Conservation (phyloP, 2,888 invertebrate genomes). For the Apoda limacodes region DNA sequence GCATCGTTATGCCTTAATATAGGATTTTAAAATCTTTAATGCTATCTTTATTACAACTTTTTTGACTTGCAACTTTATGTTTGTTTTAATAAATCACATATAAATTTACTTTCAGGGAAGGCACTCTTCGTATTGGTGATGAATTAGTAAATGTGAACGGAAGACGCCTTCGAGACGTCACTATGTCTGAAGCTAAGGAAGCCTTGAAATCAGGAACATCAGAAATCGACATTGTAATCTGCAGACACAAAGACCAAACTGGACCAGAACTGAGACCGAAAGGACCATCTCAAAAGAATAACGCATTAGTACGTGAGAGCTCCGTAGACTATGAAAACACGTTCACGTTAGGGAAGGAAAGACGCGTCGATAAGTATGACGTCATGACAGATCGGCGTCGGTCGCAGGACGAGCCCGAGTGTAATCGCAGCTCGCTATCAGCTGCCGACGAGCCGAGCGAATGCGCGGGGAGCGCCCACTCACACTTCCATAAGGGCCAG, state of each 20-base stretch:
- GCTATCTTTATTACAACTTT: no score
- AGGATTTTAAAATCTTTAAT: no score
- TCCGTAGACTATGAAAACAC: conserved; percentile 79
- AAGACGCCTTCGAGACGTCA: conserved; percentile 73
- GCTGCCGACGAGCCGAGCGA: conserved; percentile 50
- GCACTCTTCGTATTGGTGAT: conserved; percentile 75
- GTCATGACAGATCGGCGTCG: conserved; percentile 79
- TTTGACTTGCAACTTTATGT: no score
- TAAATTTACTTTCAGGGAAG: no score
- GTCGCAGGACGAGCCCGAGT: conserved; percentile 62
- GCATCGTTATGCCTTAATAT: no score
- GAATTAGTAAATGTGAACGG: conserved; percentile 81
- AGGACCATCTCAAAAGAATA: conserved; percentile 31
- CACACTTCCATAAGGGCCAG: conserved; percentile 72
- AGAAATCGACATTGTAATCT: conserved; percentile 76
- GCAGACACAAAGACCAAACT: conserved; percentile 55
- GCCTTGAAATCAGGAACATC: conserved; percentile 72
- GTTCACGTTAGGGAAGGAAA: conserved; percentile 63
- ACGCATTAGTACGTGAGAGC: conserved; percentile 71
- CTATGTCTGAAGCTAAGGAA: conserved; percentile 74
- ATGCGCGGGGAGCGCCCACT: conserved; percentile 49
- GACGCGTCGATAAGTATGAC: conserved; percentile 55
- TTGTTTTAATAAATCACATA: no score
- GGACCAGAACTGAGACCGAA: conserved; percentile 30
- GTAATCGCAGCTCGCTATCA: conserved; percentile 63